Base-by-base conservation (phyloP, 2,888 invertebrate species). In the Tenthredo distinguenda region DNA sequence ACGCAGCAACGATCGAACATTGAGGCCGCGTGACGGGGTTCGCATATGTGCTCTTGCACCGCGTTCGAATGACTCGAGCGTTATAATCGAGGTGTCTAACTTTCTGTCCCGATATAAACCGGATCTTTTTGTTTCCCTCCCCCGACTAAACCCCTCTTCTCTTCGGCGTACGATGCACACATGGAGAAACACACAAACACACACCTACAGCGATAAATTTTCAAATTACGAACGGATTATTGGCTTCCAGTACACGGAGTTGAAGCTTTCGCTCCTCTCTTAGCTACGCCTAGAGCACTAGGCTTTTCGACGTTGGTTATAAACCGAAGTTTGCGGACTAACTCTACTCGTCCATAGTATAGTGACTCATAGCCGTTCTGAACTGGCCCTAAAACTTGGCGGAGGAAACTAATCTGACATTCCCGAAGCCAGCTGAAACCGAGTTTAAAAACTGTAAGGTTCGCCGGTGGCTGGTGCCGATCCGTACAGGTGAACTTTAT, bases 331-430 rank as follows among this genome's bases (percentile, higher is more conserved):
- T 91, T 91, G 88, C 87, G 90, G 90, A 90, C 89, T 90, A 91
- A 91, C 55, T 55, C 91, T 89, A 87, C 90, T 89, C 90, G 89
- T 90, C 91, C 90, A 55, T 55, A 55, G 7, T 10, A 89, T 90
- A 62, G 62, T 31, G 26, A 31, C 62, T 62, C 26, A 26, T 62
- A 62, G 91, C 90, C 89, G 89, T 31, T 89, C 90, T 21, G 62
- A 62, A 62, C 62, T 62, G 2, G 62, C 89, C 89, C 90, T 90
- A 92, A 55, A 55, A 92, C 92, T 92, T 91, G 87, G 90, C 87
- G 88, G 89, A 34, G 34, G 91, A 89, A 92, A 92, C 92, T 92
- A 92, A 92, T 92, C 91, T 91, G 92, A 92, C 92, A 92, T 91
- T 91, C 90, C 10, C 62, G 26, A 31, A 68, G 68, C 34, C 31